Percentiles rank a stretch among this genome's conserved stretches.
Conservation (phyloP, 2,113 vertebrate species). For the Brienomyrus longianalis region DNA sequence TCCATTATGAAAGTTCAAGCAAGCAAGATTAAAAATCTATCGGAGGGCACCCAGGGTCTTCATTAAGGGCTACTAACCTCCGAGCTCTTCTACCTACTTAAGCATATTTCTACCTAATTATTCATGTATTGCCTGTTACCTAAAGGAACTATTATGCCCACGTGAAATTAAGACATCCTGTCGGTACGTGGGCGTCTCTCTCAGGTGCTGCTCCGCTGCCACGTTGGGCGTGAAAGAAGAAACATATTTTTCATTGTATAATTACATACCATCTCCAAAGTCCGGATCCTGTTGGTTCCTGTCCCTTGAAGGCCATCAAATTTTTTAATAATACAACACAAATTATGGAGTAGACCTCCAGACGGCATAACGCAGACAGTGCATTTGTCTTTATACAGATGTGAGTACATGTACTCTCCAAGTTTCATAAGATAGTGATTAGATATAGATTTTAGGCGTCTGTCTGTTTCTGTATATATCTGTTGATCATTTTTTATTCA, state of each 20-base stretch:
- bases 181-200: conserved; percentile 21
- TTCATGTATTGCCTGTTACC: conserved; percentile 35
- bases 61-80: conserved; percentile 15
- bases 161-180: conserved; percentile 39
- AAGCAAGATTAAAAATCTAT: conserved; percentile 42
- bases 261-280: neutral
- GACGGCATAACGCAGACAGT: neutral
- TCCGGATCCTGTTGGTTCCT: neutral
- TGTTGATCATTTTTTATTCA: neutral
- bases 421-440: neutral
- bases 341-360: neutral
- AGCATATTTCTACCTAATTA: conserved; percentile 45
- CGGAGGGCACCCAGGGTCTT: conserved; percentile 34
- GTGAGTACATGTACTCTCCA: neutral
- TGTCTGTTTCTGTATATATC: neutral
- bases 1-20: conserved; percentile 38
- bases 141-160: conserved; percentile 17
- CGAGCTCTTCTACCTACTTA: conserved; percentile 28
- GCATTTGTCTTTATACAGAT: neutral
- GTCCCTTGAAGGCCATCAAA: conserved; percentile 5
- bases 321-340: neutral
- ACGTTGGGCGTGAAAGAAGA: neutral
- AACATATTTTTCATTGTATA: conserved; percentile 6
- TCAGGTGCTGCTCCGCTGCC: neutral
- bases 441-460: neutral